Base-by-base conservation (phyloP, 2,797 vertebrate species). In the Ptychadena robeensis region DNA sequence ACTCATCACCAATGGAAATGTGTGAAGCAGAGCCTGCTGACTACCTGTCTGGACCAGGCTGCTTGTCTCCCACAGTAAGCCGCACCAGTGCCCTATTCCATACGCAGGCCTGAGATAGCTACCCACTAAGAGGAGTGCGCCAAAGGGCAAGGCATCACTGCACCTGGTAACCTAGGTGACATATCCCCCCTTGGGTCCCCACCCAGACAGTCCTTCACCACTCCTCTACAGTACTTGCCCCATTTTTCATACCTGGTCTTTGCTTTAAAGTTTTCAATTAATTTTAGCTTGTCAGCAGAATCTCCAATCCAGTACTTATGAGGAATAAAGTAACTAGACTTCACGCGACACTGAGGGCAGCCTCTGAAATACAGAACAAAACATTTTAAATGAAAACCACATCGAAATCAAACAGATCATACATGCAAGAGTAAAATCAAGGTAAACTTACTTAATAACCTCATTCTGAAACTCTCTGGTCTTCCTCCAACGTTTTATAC, bases 291-390 rank as follows among this genome's bases (percentile, higher is more conserved):
- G 59, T 92, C 91, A n/a, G 67, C 79, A 4, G 75, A 92, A 0
- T 95, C 89, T 0, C 87, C 93, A 72, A 98, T 91, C 96, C 97
- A 98, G 87, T 93, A 94, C 59, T 95, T 95, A 90, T 93, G 88
- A 0, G 96, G 96, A 83, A 98, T 94, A 86, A 96, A 96, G 89
- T 95, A 98, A 73, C 89, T 90, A 78, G 96, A 98, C 53, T 93
- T 94, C 69, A 96, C 88, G 6, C 96, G 85, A 88, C 97, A 97
- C 88, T 97, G 94, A 0, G 97, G 97, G 87, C 97, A 99, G 80
- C 80, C 35, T 40, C 82, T 83, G 40, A 22, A 30, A 78, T 4
- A 67, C 7, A 7, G 8, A 22, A 5, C 9, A 38, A 61, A 28
- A 3, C n/a, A n/a, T n/a, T n/a, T n/a, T n/a, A n/a, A n/a, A 9